Evolutionary conservation across 2,797 vertebrate species (phyloP).

Genomic region (Atherinosoma microstoma): DNA sequence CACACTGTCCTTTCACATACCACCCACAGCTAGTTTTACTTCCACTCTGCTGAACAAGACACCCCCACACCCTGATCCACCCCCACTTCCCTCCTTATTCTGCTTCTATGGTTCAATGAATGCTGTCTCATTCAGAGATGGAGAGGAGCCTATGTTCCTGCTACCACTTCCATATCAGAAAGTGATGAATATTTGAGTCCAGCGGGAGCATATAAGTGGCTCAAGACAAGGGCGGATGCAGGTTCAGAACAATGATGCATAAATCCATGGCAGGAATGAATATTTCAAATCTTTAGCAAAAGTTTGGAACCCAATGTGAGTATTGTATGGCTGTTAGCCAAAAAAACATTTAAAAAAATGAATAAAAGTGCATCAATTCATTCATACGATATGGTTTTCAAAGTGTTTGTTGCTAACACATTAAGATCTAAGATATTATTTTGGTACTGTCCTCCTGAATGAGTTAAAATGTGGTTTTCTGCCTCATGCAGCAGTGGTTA

Average conservation of each 20-base stretch:
- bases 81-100: slow-evolving; percentile 15
- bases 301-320: slow-evolving; percentile 3
- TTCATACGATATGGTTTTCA: neutral
- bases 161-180: slow-evolving; percentile 28
- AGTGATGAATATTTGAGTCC: slow-evolving; percentile 45
- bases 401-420: neutral
- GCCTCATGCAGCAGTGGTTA: too few species aligned
- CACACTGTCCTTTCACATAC: slow-evolving; percentile 52
- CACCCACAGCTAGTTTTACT: slow-evolving; percentile 43
- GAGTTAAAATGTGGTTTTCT: too few species aligned
- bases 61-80: neutral
- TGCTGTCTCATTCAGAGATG: slow-evolving; percentile 45
- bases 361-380: slow-evolving; percentile 19
- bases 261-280: slow-evolving; percentile 32
- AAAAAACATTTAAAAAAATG: slow-evolving; percentile 22
- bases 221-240: slow-evolving; percentile 12
- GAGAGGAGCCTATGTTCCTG: slow-evolving; percentile 9
- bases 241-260: slow-evolving; percentile 29
- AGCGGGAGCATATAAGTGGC: neutral
- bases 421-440: too few species aligned
- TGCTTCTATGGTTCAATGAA: slow-evolving; percentile 40
- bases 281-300: slow-evolving; percentile 9
- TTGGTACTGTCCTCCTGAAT: too few species aligned
- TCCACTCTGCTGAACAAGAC: slow-evolving; percentile 42
- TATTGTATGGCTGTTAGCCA: slow-evolving; percentile 6